phyloP scores from a whole-genome alignment of 2,888 invertebrate species.

The Eupithecia pulchellata region DNA sequence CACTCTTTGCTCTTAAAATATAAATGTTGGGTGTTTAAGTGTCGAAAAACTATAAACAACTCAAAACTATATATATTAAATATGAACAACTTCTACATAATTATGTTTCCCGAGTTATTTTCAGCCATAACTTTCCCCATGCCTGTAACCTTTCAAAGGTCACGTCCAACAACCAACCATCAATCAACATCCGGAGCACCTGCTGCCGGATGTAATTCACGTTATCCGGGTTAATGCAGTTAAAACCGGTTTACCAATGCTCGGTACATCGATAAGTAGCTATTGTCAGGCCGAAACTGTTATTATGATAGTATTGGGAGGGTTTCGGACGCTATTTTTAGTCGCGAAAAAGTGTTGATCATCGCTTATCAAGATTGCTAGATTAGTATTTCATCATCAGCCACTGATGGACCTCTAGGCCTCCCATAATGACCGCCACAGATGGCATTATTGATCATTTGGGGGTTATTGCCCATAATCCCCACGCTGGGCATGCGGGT shows the following conservation, averaged over 20 bases:
- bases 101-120: background rate
- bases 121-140: background rate
- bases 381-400: no score
- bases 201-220: conserved; percentile 62
- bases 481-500: no score
- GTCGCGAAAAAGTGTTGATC: background rate
- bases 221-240: conserved; percentile 68
- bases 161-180: conserved; percentile 14
- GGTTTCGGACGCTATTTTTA: background rate
- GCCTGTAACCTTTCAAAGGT: background rate
- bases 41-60: no score
- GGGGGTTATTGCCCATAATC: no score
- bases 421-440: no score
- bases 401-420: no score
- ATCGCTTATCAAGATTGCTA: no score
- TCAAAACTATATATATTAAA: no score
- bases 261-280: conserved; percentile 42
- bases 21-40: no score
- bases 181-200: conserved; percentile 34
- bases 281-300: conserved; percentile 27
- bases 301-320: conserved; percentile 24
- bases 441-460: no score
- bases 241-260: conserved; percentile 56
- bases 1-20: no score
- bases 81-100: no score